phyloP scores from a whole-genome alignment of 2,113 vertebrate species.

The Apodemus sylvaticus region DNA sequence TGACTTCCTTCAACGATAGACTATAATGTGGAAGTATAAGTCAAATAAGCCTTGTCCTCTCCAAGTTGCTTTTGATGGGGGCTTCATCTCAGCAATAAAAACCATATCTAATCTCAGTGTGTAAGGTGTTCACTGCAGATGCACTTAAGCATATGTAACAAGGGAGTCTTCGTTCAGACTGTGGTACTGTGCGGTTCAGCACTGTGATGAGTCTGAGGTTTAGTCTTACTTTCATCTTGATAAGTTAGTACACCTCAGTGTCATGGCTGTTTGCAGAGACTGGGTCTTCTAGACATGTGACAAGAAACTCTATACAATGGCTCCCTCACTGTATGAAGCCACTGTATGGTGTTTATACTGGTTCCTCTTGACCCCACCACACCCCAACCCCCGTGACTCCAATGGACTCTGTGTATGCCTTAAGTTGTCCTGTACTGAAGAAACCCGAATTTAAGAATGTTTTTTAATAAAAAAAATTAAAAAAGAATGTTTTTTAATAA shows the following conservation, averaged over 20 bases:
- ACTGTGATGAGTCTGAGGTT: neutral
- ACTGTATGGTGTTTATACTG: too few relatives aligned
- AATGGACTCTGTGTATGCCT: neutral
- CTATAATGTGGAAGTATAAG: neutral
- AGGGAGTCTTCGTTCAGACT: neutral
- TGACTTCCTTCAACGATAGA: neutral
- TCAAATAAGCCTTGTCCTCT: neutral
- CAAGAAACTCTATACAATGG: neutral
- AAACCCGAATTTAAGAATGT: too few relatives aligned
- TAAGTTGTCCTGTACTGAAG: neutral
- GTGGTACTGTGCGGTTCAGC: too few relatives aligned
- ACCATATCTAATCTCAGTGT: neutral
- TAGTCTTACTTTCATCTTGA: neutral
- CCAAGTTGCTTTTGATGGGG: neutral
- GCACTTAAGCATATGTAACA: neutral
- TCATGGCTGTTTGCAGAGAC: neutral
- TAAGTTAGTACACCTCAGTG: neutral
- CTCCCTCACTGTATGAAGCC: fast-evolving
- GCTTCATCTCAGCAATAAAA: neutral
- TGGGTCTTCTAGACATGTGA: neutral
- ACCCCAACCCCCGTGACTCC: too few relatives aligned
- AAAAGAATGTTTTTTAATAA: too few relatives aligned
- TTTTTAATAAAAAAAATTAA: too few relatives aligned
- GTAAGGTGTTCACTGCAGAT: neutral
- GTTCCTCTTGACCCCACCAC: neutral